Evolutionary conservation across 2,888 invertebrate species (phyloP), one percentile per base, ranked within the genome.

Genomic region (Camponotus fellah): DNA sequence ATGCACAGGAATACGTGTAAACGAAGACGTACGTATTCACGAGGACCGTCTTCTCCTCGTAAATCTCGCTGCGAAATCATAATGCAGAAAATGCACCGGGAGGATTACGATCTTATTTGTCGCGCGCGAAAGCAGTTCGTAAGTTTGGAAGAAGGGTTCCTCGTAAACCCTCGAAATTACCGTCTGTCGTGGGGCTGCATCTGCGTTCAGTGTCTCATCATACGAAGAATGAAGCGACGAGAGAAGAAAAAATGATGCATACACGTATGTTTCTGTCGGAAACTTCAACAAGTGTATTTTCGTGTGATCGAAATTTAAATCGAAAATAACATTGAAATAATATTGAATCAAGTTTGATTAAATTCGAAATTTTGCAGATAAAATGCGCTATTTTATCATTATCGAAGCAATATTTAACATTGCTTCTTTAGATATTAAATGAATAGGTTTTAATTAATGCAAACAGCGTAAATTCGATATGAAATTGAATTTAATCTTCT

Each of bases 61-160:
- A 87, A 87, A 87, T 87, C 85, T 84, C 69, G 37, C 64, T 60
- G 79, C 56, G 69, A 77, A 85, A 87, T 87, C 83, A 87, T 87
- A 87, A 84, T 87, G 85, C 82, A 82, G 85, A 87, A 87, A 87
- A 85, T 87, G 83, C 83, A 85, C 76, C 82, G 74, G 46, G 80
- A 64, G 83, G 89, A 89, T 89, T 89, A 89, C 85, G 85, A 82
- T 87, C 85, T 85, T 87, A 87, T 87, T 87, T 84, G 86, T 85
- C 83, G 81, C 62, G 74, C 76, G 46, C 72, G 72, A 58, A 66
- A 75, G 75, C 58, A 58, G 79, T 81, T 71, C 34, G 66, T 69
- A 62, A 64, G 66, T 84, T 85, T 75, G 77, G 69, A 82, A 71
- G 81, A 71, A 76, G 49, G 68, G 69, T 53, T 58, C 37, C 79